Conservation (phyloP, 2,888 invertebrate genomes). For the Neoitamus cyanurus region DNA sequence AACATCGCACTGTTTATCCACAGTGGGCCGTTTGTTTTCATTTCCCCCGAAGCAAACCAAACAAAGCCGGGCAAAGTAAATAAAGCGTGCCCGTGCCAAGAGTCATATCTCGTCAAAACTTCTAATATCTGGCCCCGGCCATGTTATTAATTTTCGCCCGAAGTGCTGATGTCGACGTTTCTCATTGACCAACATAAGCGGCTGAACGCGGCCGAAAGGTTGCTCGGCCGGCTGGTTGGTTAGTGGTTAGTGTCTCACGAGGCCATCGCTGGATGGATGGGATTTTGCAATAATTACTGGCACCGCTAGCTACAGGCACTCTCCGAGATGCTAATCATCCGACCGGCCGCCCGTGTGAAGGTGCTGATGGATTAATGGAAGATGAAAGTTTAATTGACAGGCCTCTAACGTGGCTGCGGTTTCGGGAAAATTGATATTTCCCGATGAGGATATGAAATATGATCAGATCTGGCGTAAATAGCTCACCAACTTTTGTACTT, state of each 20-base stretch:
- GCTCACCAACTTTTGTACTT: neutral
- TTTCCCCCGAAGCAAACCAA: neutral
- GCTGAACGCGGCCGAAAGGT: neutral
- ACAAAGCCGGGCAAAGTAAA: neutral
- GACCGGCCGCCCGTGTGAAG: neutral
- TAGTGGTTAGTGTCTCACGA: constrained; percentile 13
- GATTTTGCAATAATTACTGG: constrained; percentile 15
- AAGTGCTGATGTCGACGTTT: constrained; percentile 10
- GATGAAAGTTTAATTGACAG: constrained; percentile 33
- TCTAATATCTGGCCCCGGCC: neutral
- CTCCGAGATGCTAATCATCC: neutral
- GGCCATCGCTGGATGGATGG: neutral
- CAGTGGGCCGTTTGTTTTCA: neutral
- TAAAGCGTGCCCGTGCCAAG: neutral
- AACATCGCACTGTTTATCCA: neutral
- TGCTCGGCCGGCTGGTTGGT: neutral
- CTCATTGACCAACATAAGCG: neutral
- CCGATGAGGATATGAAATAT: neutral
- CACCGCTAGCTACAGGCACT: neutral
- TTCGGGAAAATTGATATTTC: constrained; percentile 4
- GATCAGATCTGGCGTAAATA: neutral
- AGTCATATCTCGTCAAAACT: neutral
- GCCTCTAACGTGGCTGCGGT: neutral
- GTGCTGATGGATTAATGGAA: constrained; percentile 31
- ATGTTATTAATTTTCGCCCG: neutral